phyloP scores from a whole-genome alignment of 2,888 invertebrate genomes.

The Dynastes maya region DNA sequence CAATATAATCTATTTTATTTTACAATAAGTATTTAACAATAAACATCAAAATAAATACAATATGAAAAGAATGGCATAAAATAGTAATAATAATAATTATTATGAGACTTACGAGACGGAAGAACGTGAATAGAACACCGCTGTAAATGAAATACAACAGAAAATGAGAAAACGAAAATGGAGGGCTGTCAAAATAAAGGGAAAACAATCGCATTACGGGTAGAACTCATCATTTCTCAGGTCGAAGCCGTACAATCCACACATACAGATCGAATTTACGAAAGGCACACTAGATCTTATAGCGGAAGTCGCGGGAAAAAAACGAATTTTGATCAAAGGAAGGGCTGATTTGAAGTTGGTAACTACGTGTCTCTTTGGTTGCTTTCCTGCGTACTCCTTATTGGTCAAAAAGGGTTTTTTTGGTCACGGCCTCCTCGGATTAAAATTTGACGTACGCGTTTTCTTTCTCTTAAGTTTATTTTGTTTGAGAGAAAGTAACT shows the following conservation, averaged over 20 bases:
- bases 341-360: slow-evolving; percentile 65
- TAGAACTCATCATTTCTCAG: slow-evolving; percentile 18
- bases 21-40: slow-evolving; percentile 67
- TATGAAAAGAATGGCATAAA: slow-evolving; percentile 60
- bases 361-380: slow-evolving; percentile 70
- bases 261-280: slow-evolving; percentile 64
- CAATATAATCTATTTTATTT: slow-evolving; percentile 64
- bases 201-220: slow-evolving; percentile 38
- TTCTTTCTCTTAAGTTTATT: slow-evolving; percentile 61
- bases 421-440: slow-evolving; percentile 15
- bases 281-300: slow-evolving; percentile 44
- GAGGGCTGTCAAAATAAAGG: neutral
- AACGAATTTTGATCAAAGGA: slow-evolving; percentile 29
- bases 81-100: slow-evolving; percentile 51
- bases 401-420: slow-evolving; percentile 26
- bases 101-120: slow-evolving; percentile 51
- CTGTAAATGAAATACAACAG: slow-evolving; percentile 47
- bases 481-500: slow-evolving; percentile 57
- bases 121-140: slow-evolving; percentile 60
- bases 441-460: slow-evolving; percentile 51
- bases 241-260: slow-evolving; percentile 69
- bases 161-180: slow-evolving; percentile 40
- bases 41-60: slow-evolving; percentile 67
- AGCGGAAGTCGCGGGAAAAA: slow-evolving; percentile 59
- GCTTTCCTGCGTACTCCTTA: slow-evolving; percentile 19